Evolutionary conservation across 2,113 vertebrate genomes (phyloP), one percentile per base, ranked within the genome.

Genomic region (Myanophis thanlyinensis): DNA sequence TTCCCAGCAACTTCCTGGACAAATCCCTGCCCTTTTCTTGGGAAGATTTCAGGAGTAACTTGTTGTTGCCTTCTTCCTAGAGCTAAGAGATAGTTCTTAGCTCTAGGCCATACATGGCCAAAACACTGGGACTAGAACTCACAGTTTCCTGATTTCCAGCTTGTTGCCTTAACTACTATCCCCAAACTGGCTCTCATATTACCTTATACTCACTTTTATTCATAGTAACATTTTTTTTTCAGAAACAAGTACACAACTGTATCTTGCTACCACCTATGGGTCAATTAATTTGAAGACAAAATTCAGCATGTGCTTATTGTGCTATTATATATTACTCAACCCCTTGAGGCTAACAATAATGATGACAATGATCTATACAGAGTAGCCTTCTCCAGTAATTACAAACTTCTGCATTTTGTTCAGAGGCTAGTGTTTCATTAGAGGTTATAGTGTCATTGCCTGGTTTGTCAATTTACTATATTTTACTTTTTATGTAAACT

Each of bases 271-370:
- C 93, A 95, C 80, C 91, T 30, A 88, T 93, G 95, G 95, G 35
- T 51, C 95, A 95, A 96, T 97, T 96, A 96, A 96, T 92, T 92
- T 94, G 90, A 91, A 96, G 93, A 93, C 94, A 94, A 92, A 84
- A 91, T 96, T 96, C 91, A 59, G 30, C 93, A 92, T 46, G 96
- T 95, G 96, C 95, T 95, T 85, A 84, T 95, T 46, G 96, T 95
- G 96, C 95, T 95, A 86, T 85, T 95, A 94, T 92, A 94, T 96
- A 95, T 91, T 93, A 93, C 93, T 35, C 40, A 51, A 89, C 59
- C 93, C 84, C 52, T 25, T 51, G 95, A 94, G 93, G 59, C 30
- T 90, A 85, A 93, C 90, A 95, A 94, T 95, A 92, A 85, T 85
- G 91, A 88, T 91, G 93, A 93, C 85, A 95, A 85, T 92, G 91